Evolutionary conservation across 2,888 invertebrate species (phyloP), one percentile per base, ranked within the genome.

Genomic region (Volucella zonaria): DNA sequence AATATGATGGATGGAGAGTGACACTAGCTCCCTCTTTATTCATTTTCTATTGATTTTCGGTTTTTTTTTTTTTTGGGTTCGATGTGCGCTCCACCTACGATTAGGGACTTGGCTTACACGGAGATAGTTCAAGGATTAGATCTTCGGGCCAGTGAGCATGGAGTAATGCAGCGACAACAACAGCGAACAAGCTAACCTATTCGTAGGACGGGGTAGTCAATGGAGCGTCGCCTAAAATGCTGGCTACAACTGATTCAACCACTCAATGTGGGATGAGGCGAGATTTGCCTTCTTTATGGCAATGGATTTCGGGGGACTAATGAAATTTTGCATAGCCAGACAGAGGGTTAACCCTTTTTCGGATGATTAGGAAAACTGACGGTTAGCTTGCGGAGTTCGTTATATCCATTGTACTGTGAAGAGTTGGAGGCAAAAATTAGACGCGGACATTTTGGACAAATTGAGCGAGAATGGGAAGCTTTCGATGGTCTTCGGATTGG

Each of bases 111-210:
- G 59, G 31, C 58, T 64, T 49, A 14, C 43, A 62, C 3, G 6
- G 45, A 70, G 58, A 76, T 81, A 71, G 76, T 82, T 82, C 76
- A 82, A 77, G 82, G 77, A 77, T 82, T 81, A 64, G 54, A 56
- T 49, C 49, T 75, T 56, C 58, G 52, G 68, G 59, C 54, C 58
- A 59, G 8, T 61, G 56, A 61, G 71, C 82, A 73, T 61, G 49
- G 61, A 67, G 38, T 77, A 82, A 61, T 67, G 38, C 51, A 56
- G 68, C 68, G 56, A 68, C 64, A 6, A 31, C 31, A 31, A 31
- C 6, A 6, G 76, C 61, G 75, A 81, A 70, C 54, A 70, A 81
- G 31, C 31, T 31, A 80, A 61, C 54, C 45, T 18, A 38, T 15
- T 42, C 59, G 67, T 42, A 42, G 45, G 14, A 62, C 68, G 56